A percentile compares a stretch with the other conserved stretches of the same genome.
These are phyloP conservation scores for Conopomorpha cramerella DNA, from an alignment of 1,140 invertebrate species.

Conservation along the genomic window DNA sequence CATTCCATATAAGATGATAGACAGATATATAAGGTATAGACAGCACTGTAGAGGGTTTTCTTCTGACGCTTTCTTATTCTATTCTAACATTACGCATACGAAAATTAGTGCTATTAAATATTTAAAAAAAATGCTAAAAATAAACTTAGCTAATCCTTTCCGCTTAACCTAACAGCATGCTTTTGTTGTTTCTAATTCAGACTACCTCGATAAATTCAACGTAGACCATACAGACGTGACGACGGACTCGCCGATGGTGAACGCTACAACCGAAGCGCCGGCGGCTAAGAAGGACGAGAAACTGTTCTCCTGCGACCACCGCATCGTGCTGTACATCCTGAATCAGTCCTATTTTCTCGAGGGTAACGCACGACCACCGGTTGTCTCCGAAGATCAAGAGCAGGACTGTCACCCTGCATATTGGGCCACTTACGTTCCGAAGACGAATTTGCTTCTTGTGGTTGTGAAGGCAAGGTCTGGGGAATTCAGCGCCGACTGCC, in stretches of 20 bases:
- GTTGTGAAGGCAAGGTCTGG: constrained; percentile 65
- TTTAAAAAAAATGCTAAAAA: no score
- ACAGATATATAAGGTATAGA: no score
- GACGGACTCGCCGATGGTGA: constrained; percentile 25
- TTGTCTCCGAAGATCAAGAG: constrained; percentile 20
- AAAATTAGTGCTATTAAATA: no score
- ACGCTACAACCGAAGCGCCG: constrained; percentile 21
- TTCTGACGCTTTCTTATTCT: no score
- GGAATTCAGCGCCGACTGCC: constrained; percentile 27
- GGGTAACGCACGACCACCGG: constrained; percentile 43
- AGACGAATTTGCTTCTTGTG: constrained; percentile 76
- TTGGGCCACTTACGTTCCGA: constrained; percentile 74
- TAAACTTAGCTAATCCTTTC: constrained; percentile 13
- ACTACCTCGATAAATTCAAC: constrained; percentile 15
- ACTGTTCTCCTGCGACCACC: constrained; percentile 66
- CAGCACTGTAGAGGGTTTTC: no score
- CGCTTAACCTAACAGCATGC: constrained; percentile 16
- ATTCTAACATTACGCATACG: no score
- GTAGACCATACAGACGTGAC: constrained; percentile 14
- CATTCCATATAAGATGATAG: no score
- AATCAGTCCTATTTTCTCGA: constrained; percentile 63
- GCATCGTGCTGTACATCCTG: constrained; percentile 68
- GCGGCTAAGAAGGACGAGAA: constrained; percentile 39
- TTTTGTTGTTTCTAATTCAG: constrained; percentile 12
- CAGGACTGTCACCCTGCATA: constrained; percentile 34